Evolutionary conservation across 2,888 invertebrate genomes (phyloP).

Genomic region (Ditula angustiorana): DNA sequence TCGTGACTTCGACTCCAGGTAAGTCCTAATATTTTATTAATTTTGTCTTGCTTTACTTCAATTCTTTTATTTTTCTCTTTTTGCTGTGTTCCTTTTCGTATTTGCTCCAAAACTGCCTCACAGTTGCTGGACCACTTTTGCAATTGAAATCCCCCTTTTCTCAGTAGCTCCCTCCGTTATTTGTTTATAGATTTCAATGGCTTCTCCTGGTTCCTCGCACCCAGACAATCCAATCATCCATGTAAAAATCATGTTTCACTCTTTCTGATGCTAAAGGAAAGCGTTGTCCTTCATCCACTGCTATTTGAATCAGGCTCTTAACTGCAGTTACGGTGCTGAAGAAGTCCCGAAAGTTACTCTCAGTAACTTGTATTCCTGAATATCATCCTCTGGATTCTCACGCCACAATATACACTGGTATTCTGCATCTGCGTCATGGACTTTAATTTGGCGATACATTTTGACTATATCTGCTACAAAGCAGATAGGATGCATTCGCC

Average conservation of each 20-base stretch:
- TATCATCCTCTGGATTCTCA: constrained; percentile 16
- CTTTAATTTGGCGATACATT: constrained; percentile 48
- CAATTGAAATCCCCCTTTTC: too few relatives aligned
- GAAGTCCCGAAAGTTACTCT: constrained; percentile 44
- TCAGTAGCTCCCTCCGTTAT: too few relatives aligned
- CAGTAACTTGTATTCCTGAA: constrained; percentile 30
- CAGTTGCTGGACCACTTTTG: too few relatives aligned
- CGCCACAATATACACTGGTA: constrained; percentile 44
- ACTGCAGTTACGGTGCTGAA: constrained; percentile 40
- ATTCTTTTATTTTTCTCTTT: too few relatives aligned
- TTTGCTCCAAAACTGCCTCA: too few relatives aligned
- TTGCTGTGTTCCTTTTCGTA: too few relatives aligned
- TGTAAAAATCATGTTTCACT: constrained; percentile 20
- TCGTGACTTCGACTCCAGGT: neutral
- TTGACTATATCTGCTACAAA: constrained; percentile 47
- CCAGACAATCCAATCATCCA: too few relatives aligned
- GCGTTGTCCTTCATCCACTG: neutral
- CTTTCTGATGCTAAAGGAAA: neutral
- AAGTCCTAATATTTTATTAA: neutral
- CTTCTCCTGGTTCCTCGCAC: too few relatives aligned
- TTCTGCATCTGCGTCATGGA: constrained; percentile 33
- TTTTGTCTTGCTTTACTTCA: neutral
- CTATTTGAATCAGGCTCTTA: constrained; percentile 1
- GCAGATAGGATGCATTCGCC: constrained; percentile 41
- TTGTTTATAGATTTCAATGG: too few relatives aligned